A percentile compares a stretch with the other conserved stretches of the same genome.
These are phyloP conservation scores for Benthosema pterotum DNA, from an alignment of 2,797 vertebrate species.

Conservation along the genomic window DNA sequence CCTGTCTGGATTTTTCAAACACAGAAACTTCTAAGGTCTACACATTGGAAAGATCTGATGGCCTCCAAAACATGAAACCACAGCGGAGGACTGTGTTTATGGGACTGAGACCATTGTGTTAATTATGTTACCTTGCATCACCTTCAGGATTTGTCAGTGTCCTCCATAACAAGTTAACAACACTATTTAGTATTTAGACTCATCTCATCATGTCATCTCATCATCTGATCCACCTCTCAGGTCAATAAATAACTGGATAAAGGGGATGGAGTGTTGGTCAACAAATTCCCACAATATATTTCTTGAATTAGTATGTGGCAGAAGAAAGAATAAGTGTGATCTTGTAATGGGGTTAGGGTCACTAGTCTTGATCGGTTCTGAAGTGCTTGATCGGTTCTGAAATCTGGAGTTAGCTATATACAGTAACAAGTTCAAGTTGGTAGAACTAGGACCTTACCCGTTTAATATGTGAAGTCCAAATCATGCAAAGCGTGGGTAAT, in stretches of 20 bases:
- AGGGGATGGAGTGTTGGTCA: conserved; percentile 14
- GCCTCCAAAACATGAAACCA: too few relatives aligned
- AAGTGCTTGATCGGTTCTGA: too few relatives aligned
- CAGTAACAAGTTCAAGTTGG: conserved; percentile 9
- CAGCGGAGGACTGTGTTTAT: conserved; percentile 5
- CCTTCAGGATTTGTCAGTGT: conserved; percentile 18
- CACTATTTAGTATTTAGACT: background rate
- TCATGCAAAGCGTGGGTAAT: too few relatives aligned
- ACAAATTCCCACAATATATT: conserved; percentile 16
- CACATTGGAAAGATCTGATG: too few relatives aligned
- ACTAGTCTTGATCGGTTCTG: conserved; percentile 22
- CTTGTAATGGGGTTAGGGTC: conserved; percentile 27
- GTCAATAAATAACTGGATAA: conserved; percentile 28
- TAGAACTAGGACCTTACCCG: too few relatives aligned
- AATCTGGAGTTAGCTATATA: conserved; percentile 36
- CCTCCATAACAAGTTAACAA: conserved; percentile 13
- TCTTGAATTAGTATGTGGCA: conserved; percentile 26
- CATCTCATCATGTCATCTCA: too few relatives aligned
- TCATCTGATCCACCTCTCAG: conserved; percentile 25
- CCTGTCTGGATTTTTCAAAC: conserved; percentile 51
- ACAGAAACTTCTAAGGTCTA: conserved; percentile 33
- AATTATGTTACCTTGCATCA: conserved; percentile 32
- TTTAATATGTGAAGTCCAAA: too few relatives aligned
- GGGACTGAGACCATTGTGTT: conserved; percentile 32
- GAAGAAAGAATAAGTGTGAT: conserved; percentile 28